Evolutionary conservation across 2,797 vertebrate species (phyloP), one percentile per base, ranked within the genome.

Genomic region (Phrynocephalus guinanensis): DNA sequence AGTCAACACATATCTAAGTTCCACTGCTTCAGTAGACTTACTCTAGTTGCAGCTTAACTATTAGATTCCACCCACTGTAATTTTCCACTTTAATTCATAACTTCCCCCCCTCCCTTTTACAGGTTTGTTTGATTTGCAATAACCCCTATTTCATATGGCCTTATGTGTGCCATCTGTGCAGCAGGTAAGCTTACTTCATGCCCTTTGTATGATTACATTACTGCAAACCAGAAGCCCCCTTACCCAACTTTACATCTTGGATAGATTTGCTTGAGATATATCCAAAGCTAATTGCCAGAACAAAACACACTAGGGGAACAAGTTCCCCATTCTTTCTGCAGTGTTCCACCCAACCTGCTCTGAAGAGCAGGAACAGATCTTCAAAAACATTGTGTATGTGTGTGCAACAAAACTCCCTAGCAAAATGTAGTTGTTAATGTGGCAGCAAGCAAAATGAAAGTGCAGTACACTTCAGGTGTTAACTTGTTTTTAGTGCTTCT

Each of bases 101-200:
- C 92, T 80, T 90, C 24, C 20, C 92, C 13, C 52, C 13, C 72
- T 90, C 52, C 16, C 18, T 63, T 88, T 85, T 95, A 79, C 86
- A 97, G 97, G 90, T 96, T 81, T 97, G 97, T 93, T 95, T 95
- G 78, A 95, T 93, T 92, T 97, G 97, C 90, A 77, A 28, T 72
- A 95, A 92, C 90, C 95, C 96, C 91, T 96, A 95, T 88, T 97
- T 97, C 83, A 95, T 96, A 87, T 97, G 97, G 97, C 96, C 96
- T 87, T 96, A 97, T 90, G 85, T 83, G 82, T 97, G 97, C 87
- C 96, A 96, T 93, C 94, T 97, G 48, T 97, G 97, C 93, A 96
- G 93, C 91, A 96, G 96, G 97, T 97, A 95, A 94, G 94, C 50
- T 92, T 82, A 20, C 87, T 87, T 22, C 79, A 93, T 92, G 87